Evolutionary conservation across 1,140 invertebrate genomes (phyloP), one percentile per base, ranked within the genome.

Genomic region (Aphelinus certus): DNA sequence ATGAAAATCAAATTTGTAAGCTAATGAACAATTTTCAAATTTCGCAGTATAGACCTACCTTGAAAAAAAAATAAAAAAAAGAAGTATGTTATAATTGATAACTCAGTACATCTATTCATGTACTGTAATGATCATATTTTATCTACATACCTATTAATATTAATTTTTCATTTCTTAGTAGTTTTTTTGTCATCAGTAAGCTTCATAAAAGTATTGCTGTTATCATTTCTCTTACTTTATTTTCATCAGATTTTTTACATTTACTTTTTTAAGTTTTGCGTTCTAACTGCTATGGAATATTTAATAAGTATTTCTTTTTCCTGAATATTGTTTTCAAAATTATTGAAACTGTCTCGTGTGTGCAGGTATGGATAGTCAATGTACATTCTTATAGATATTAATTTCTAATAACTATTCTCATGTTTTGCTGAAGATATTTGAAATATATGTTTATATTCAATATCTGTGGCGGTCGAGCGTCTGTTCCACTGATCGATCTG

Each of bases 151-250:
- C 53, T 65, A 46, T 49, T 69, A 58, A 51, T 49, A 70, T 70
- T 65, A 62, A 61, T 57, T 64, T 49, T 57, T 48, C 10, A 26
- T 55, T 58, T 47, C 7, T 69, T 56, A 51, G 60, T 70, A 70
- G 73, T 53, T 70, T 64, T 68, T 69, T 48, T 7, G 10, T 60
- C 66, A 63, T 0, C 64, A 3, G 57, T 68, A 73, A 73, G 49
- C 65, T 73, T 68, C 45, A 42, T 73, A 56, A 62, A 66, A 10
- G 3, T 73, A 66, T 51, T 60, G n/a, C 56, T 67, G 51, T 62
- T 53, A 73, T 75, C 71, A 70, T 75, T 75, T 75, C 70, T 75
- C 73, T 75, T 75, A 69, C 53, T 70, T 75, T 70, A 69, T 65
- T 67, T 75, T 75, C 73, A 64, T 10, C 46, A 64, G 63, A 5